Evolutionary conservation across 2,888 invertebrate genomes (phyloP), one percentile per base, ranked within the genome.

Genomic region (Apamea epomidion): DNA sequence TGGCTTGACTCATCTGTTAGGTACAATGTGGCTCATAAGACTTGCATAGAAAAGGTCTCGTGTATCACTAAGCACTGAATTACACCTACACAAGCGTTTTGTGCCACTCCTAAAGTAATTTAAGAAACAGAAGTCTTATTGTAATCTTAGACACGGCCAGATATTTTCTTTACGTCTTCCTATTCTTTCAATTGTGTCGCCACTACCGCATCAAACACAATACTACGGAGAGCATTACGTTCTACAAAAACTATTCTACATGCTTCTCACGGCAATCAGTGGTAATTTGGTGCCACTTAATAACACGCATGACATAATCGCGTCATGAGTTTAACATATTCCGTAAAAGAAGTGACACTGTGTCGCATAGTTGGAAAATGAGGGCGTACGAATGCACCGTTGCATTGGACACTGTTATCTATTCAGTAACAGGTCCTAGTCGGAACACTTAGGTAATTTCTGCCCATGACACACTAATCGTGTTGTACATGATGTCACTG

Each of bases 381-480:
- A 69, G 68, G 75, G 70, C 84, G 70, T 45, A 62, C 76, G 42
- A 82, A 87, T 87, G 84, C 88, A 88, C 82, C 81, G 86, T 86
- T 88, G 84, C 86, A 82, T 42, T 75, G 65, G 74, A 77, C 81
- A 82, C 68, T 77, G 68, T 78, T 86, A 83, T 83, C 77, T 84
- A 84, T 88, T 75, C 70, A 84, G 78, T 82, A 71, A 80, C 80
- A 69, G 54, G 74, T 87, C 73, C 73, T 42, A 51, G 54, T 84
- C 32, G 71, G 62, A 75, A 81, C 84, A 81, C 85, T 85, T 88
- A 78, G 81, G 88, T 87, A 89, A 90, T 91, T 87, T 87, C 83
- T 85, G 89, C 80, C 91, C 92, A 87, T 92, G 92, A 91, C 92
- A 92, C 79, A 91, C 81, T 90, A 90, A 91, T 89, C 84, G 78